Conservation (phyloP, 2,797 vertebrate species). For the Sebastolobus alascanus region DNA sequence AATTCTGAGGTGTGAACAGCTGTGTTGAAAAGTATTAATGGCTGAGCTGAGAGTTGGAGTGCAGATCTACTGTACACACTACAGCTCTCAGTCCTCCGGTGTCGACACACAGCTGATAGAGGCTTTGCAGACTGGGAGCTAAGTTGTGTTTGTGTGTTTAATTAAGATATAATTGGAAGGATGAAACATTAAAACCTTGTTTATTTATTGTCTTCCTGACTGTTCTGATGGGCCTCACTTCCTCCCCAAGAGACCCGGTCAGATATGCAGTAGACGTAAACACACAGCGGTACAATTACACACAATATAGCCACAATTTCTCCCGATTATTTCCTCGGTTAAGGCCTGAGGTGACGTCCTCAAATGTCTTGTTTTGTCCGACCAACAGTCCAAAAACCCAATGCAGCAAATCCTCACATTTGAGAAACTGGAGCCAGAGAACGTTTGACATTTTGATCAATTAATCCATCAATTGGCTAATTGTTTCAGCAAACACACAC, state of each 20-base stretch:
- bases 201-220: constrained; percentile 72
- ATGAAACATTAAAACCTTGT: constrained; percentile 76
- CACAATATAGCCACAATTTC: background rate
- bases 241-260: constrained; percentile 51
- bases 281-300: constrained; percentile 5
- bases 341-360: background rate
- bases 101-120: constrained; percentile 12
- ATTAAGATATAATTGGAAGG: constrained; percentile 70
- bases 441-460: background rate
- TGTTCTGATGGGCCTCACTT: constrained; percentile 56
- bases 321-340: background rate
- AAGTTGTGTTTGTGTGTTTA: constrained; percentile 73
- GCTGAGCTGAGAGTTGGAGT: constrained; percentile 1
- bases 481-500: background rate
- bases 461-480: background rate
- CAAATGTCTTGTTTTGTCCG: background rate
- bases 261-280: constrained; percentile 30
- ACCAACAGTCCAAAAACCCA: background rate
- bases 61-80: background rate
- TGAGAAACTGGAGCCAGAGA: background rate
- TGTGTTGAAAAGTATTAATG: constrained; percentile 24
- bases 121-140: constrained; percentile 37
- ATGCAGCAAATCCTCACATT: background rate
- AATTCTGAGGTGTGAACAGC: constrained; percentile 30
- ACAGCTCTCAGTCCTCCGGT: background rate